Evolutionary conservation across 2,797 vertebrate genomes (phyloP).

Genomic region (Apodemus agrarius): DNA sequence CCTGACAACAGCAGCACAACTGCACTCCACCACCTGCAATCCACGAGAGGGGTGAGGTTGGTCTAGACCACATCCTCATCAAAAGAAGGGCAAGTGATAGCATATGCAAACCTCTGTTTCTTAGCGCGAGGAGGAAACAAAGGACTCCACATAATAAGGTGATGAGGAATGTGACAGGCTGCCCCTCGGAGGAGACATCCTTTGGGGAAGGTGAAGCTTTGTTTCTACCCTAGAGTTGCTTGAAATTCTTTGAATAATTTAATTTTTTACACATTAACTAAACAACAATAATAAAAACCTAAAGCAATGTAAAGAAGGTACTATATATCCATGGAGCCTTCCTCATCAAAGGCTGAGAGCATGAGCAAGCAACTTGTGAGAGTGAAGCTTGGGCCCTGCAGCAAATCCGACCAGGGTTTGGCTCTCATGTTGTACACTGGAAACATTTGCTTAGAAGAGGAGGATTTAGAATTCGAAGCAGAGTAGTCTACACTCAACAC

Average conservation of each 20-base stretch:
- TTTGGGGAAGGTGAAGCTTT: background rate
- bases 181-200: background rate
- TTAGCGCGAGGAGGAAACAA: background rate
- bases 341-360: background rate
- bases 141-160: background rate
- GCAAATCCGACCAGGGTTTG: background rate
- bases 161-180: background rate
- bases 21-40: background rate
- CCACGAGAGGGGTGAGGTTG: background rate
- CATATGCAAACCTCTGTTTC: background rate
- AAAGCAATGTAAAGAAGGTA: background rate
- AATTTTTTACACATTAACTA: background rate
- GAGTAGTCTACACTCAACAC: background rate
- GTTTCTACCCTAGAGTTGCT: background rate
- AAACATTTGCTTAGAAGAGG: slow-evolving; percentile 63
- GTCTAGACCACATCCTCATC: background rate
- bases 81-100: background rate
- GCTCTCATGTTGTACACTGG: slow-evolving; percentile 36
- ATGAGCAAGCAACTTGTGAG: background rate
- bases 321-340: background rate
- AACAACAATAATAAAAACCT: background rate
- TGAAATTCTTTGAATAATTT: background rate
- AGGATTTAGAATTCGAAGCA: slow-evolving; percentile 61
- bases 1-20: background rate
- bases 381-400: background rate